Evolutionary conservation across 2,797 vertebrate genomes (phyloP), one percentile per base, ranked within the genome.

Genomic region (Pangasius macronema): DNA sequence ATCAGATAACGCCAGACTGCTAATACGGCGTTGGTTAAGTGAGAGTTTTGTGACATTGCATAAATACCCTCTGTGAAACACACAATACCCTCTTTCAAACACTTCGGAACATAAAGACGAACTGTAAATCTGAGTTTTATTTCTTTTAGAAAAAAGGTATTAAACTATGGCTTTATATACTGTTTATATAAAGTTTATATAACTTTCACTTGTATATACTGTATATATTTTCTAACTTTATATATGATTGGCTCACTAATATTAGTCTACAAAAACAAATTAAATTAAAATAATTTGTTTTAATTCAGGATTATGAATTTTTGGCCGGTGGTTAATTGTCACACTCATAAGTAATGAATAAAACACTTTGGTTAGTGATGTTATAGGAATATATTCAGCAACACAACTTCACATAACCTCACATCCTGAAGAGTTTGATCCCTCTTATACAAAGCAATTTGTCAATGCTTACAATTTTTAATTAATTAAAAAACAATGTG

Each of bases 1-100:
- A 77, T 59, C 59, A 67, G 73, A 85, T 65, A 65, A 65, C n/a
- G 61, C 67, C 79, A 61, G 55, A 42, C 16, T 61, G 79, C 55
- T 81, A 81, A 81, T 59, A 39, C 5, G 36, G 33, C 11, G 9
- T 18, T 27, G 22, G 79, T 61, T 39, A 59, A 81, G 55, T 81
- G 79, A 81, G 36, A 61, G n/a, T n/a, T n/a, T n/a, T n/a, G n/a
- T n/a, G n/a, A n/a, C n/a, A n/a, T n/a, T n/a, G n/a, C n/a, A n/a
- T n/a, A n/a, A n/a, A n/a, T n/a, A n/a, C n/a, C n/a, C n/a, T n/a
- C n/a, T n/a, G n/a, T n/a, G n/a, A n/a, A n/a, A n/a, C n/a, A n/a
- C n/a, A n/a, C n/a, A n/a, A n/a, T n/a, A n/a, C n/a, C n/a, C n/a
- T n/a, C n/a, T n/a, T n/a, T n/a, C n/a, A n/a, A n/a, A n/a, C n/a